These are phyloP conservation scores for Chymomyza fuscimana DNA, from an alignment of 2,888 invertebrate species.

Conservation along the genomic window DNA sequence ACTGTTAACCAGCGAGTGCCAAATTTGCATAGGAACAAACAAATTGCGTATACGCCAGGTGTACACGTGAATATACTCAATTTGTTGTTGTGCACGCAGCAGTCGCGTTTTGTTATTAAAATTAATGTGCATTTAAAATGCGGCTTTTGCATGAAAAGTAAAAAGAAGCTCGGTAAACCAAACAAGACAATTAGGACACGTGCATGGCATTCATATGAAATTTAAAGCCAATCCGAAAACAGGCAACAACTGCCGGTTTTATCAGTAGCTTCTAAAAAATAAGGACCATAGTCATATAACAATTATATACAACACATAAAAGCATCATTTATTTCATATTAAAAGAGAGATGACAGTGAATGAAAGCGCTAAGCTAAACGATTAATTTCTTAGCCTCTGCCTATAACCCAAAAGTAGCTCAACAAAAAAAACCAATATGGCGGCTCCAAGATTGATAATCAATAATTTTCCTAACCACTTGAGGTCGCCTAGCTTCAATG, in stretches of 20 bases:
- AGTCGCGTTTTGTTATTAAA: conserved; percentile 47
- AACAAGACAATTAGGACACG: neutral
- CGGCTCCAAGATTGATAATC: neutral
- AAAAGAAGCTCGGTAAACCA: neutral
- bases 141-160: conserved; percentile 20
- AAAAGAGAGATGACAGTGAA: no score
- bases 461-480: neutral
- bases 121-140: conserved; percentile 63
- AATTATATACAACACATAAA: neutral
- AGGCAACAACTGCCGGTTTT: neutral
- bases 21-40: neutral
- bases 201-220: neutral
- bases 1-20: neutral
- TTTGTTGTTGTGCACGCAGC: neutral
- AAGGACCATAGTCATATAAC: no score
- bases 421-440: neutral
- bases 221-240: neutral
- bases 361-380: no score
- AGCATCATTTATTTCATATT: neutral
- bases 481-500: neutral
- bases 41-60: neutral
- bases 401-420: neutral
- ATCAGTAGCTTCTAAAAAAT: no score
- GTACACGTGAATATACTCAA: neutral
- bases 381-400: no score